phyloP scores from a whole-genome alignment of 1,140 invertebrate genomes.

The Drosophila nasuta region DNA sequence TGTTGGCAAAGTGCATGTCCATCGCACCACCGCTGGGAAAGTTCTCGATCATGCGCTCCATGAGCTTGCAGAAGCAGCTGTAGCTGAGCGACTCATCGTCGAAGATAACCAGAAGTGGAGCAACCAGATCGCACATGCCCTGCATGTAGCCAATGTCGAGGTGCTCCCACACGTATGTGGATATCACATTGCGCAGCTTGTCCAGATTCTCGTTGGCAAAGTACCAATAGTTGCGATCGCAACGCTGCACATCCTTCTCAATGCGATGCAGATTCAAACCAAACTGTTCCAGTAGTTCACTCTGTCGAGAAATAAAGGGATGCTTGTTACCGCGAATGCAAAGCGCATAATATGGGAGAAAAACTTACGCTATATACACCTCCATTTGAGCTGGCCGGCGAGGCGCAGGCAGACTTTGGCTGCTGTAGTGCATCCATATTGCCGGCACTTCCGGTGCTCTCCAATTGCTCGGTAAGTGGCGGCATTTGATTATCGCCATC shows the following conservation, averaged over 20 bases:
- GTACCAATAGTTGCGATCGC: slow-evolving; percentile 97
- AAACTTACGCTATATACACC: slow-evolving; percentile 93
- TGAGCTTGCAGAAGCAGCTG: slow-evolving; percentile 95
- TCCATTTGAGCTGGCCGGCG: slow-evolving; percentile 93
- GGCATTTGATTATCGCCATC: slow-evolving; percentile 68
- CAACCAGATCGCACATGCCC: slow-evolving; percentile 98
- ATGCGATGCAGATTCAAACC: slow-evolving; percentile 96
- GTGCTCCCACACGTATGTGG: slow-evolving; percentile 98
- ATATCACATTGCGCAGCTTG: slow-evolving; percentile 97
- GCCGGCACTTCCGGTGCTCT: slow-evolving; percentile 6
- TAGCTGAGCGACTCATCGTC: slow-evolving; percentile 97
- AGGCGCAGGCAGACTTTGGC: slow-evolving; percentile 88
- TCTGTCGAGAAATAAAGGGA: slow-evolving; percentile 84
- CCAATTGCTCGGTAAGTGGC: slow-evolving; percentile 38
- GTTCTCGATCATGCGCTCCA: slow-evolving; percentile 95
- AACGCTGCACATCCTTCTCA: slow-evolving; percentile 98
- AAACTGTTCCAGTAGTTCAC: slow-evolving; percentile 93
- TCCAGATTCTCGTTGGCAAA: slow-evolving; percentile 95
- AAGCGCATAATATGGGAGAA: no score
- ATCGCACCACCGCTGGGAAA: slow-evolving; percentile 97
- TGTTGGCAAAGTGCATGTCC: slow-evolving; percentile 98
- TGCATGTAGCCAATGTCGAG: slow-evolving; percentile 95
- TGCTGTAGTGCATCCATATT: slow-evolving; percentile 83
- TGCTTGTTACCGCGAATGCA: no score
- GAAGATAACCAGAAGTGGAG: slow-evolving; percentile 95